Percentiles rank a stretch among this genome's conserved stretches.
Evolutionary conservation across 2,797 vertebrate genomes (phyloP).

Genomic region (Epinephelus coioides): DNA sequence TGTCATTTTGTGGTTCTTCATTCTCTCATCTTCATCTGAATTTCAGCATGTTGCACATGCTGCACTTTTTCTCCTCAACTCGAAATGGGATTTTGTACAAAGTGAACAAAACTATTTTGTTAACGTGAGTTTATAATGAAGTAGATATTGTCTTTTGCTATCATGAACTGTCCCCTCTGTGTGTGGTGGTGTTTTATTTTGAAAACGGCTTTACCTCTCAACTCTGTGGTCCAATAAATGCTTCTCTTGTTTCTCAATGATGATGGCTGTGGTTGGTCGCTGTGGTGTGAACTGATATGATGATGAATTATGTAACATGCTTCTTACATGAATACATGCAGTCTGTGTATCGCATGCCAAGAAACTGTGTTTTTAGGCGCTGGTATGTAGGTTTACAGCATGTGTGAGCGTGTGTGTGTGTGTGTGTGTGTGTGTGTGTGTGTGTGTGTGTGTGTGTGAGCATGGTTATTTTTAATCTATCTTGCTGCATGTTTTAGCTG

Average conservation of each 20-base stretch:
- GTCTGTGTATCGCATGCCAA: constrained; percentile 52
- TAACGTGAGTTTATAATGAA: constrained; percentile 20
- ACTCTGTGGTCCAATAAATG: constrained; percentile 43
- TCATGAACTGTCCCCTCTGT: constrained; percentile 55
- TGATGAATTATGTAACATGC: constrained; percentile 48
- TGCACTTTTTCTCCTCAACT: constrained; percentile 51
- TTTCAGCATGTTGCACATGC: constrained; percentile 71
- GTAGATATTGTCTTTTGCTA: constrained; percentile 52
- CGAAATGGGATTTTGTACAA: constrained; percentile 18
- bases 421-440: constrained; percentile 9
- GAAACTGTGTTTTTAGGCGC: constrained; percentile 21
- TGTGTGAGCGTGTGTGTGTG: constrained; percentile 36
- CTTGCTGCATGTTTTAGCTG: constrained; percentile 71
- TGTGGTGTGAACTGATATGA: constrained; percentile 5
- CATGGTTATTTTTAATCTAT: constrained; percentile 30
- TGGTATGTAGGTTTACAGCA: constrained; percentile 27
- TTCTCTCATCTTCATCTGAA: constrained; percentile 55
- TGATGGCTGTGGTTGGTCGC: constrained; percentile 35
- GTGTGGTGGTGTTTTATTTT: constrained; percentile 60
- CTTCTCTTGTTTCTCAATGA: constrained; percentile 41
- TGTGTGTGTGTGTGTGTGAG: constrained; percentile 10
- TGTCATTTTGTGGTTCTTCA: constrained; percentile 47
- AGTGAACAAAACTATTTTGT: constrained; percentile 6
- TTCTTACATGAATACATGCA: constrained; percentile 42
- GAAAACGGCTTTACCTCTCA: constrained; percentile 10